Evolutionary conservation across 2,113 vertebrate genomes (phyloP), one percentile per base, ranked within the genome.

Genomic region (Diphyllodes magnificus): DNA sequence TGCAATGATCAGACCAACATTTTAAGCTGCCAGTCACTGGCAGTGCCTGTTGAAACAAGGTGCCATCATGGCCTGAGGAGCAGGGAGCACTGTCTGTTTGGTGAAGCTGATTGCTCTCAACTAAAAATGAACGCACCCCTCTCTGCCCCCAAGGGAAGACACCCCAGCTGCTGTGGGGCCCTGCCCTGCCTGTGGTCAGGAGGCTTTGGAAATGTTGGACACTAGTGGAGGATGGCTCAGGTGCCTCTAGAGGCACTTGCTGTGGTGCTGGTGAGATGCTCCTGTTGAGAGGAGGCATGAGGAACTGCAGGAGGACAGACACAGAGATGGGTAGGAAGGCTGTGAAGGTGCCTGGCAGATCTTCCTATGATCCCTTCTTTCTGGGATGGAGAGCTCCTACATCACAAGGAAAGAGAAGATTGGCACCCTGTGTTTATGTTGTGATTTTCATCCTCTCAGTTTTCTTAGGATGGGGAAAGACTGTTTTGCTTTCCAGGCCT

Each of bases 181-280:
- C 31, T 44, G 24, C 14, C 12, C 31, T 76, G 37, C 57, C 44
- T 51, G 37, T 49, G n/a, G n/a, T 33, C 28, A 6, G 30, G 21
- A 45, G 33, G 39, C 0, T 1, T 23, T 72, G 57, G 72, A 77
- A 57, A 49, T 15, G 5, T 16, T 5, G 4, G 39, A 27, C 6
- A 3, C 3, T 5, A 39, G 22, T 35, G 47, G 17, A 60, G 40
- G 35, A 35, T 9, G 6, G 37, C n/a, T 53, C 40, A 60, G 53
- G 16, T 13, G 19, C 24, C 40, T 69, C 47, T 30, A 56, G 20
- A 60, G 35, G 47, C 33, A 44, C 23, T 57, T 56, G 18, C 79
- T 7, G 3, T 37, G 28, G 24, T 3, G 1, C 25, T 82, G 47
- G 42, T 0, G 0, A n/a, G 59, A 47, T 0, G 22, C 11, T 50